Conservation (phyloP, 1,140 invertebrate genomes). For the Agrilus planipennis region DNA sequence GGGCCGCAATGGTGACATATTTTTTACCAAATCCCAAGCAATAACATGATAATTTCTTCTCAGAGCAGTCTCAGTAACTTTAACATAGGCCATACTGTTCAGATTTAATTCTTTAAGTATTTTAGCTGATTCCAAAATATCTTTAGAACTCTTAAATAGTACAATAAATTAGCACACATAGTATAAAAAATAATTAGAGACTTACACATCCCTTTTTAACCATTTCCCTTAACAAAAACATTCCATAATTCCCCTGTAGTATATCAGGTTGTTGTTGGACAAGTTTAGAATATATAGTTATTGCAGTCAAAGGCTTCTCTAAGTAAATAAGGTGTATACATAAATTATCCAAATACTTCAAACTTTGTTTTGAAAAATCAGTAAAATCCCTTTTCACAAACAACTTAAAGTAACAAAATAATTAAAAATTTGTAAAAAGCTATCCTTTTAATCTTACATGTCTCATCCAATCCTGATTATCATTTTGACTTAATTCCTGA, state of each 20-base stretch:
- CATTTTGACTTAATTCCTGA: constrained; percentile 14
- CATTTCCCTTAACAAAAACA: too few species aligned
- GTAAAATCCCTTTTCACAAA: constrained; percentile 1
- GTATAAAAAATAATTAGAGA: too few species aligned
- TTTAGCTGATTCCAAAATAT: too few species aligned
- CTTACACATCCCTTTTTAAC: too few species aligned
- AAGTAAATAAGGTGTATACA: constrained; percentile 23
- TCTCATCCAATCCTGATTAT: constrained; percentile 13
- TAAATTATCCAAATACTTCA: constrained; percentile 16
- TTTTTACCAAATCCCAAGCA: constrained; percentile 18
- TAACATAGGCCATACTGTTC: constrained; percentile 19
- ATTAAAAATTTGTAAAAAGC: constrained; percentile 10
- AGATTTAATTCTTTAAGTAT: constrained; percentile 13
- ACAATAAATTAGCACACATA: too few species aligned
- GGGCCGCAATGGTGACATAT: constrained; percentile 16
- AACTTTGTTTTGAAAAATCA: constrained; percentile 9
- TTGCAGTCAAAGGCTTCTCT: constrained; percentile 15
- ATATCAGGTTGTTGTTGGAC: too few species aligned
- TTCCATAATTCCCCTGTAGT: too few species aligned
- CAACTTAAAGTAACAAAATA: constrained; percentile 2
- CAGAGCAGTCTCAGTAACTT: constrained; percentile 20
- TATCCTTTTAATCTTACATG: constrained; percentile 9
- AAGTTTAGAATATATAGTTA: constrained; percentile 13
- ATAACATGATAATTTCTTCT: constrained; percentile 14
- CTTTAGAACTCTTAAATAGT: too few species aligned